Conservation (phyloP, 1,140 invertebrate genomes). For the Triops longicaudatus region DNA sequence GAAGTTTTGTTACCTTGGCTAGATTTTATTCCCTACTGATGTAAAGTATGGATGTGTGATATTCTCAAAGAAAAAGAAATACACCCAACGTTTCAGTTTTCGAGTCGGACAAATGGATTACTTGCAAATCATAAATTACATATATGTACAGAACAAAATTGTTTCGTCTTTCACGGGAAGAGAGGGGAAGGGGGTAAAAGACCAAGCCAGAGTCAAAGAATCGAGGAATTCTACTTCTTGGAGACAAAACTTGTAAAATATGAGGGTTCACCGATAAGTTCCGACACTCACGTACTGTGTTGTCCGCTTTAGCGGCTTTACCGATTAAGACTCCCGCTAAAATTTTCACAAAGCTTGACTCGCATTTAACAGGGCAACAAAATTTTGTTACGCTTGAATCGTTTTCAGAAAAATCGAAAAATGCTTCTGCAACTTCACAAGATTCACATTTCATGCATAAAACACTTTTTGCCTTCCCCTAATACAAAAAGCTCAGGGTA, state of each 20-base stretch:
- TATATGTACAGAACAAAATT: neutral
- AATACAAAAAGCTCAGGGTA: neutral
- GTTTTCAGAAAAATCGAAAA: neutral
- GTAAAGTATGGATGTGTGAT: neutral
- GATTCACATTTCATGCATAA: neutral
- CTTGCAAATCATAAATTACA: slow-evolving; percentile 8
- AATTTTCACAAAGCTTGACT: neutral
- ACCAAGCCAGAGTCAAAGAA: slow-evolving; percentile 1
- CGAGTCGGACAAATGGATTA: neutral
- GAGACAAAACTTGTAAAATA: neutral
- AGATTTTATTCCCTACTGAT: neutral
- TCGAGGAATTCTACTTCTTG: neutral
- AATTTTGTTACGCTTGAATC: neutral
- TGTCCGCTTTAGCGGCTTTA: neutral
- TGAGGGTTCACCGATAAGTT: too few species aligned
- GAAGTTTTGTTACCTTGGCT: neutral
- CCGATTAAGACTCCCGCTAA: neutral
- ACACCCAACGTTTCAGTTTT: neutral
- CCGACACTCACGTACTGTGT: too few species aligned
- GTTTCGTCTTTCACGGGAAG: neutral
- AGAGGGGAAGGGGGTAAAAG: neutral
- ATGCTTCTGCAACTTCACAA: neutral
- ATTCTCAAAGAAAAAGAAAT: neutral
- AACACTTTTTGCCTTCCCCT: neutral
- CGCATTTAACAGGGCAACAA: neutral